phyloP scores from a whole-genome alignment of 2,797 vertebrate species.

The Microctenopoma steveboyesi region DNA sequence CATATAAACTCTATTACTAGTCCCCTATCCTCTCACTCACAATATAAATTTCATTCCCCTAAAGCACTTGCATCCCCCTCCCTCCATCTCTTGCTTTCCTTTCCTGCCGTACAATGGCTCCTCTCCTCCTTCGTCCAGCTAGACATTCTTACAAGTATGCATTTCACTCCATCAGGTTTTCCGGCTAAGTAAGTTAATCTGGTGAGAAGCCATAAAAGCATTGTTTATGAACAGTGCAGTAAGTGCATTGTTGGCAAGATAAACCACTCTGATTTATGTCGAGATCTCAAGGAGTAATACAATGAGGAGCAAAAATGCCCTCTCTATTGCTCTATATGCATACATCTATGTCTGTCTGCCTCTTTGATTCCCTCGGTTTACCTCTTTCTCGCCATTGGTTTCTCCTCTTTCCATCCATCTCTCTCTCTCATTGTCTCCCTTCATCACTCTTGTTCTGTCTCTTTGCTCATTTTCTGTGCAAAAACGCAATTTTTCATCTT shows the following conservation, averaged over 20 bases:
- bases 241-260: conserved; percentile 81
- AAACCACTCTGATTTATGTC: conserved; percentile 69
- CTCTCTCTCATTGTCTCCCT: neutral
- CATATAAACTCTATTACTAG: neutral
- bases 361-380: conserved; percentile 9
- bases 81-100: neutral
- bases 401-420: neutral
- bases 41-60: conserved; percentile 18
- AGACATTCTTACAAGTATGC: conserved; percentile 43
- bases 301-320: conserved; percentile 24
- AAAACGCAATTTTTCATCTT: neutral
- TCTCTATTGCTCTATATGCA: conserved; percentile 23
- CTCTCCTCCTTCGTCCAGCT: conserved; percentile 7
- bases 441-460: neutral
- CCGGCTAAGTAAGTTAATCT: conserved; percentile 70
- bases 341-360: conserved; percentile 19
- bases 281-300: conserved; percentile 53
- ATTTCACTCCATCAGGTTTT: conserved; percentile 62
- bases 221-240: conserved; percentile 77
- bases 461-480: neutral
- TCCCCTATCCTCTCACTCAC: neutral
- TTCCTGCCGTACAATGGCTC: neutral
- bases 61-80: neutral
- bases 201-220: conserved; percentile 72
- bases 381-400: conserved; percentile 10